These are phyloP conservation scores for Callopanchax toddi DNA, from an alignment of 2,113 vertebrate species.

Conservation along the genomic window DNA sequence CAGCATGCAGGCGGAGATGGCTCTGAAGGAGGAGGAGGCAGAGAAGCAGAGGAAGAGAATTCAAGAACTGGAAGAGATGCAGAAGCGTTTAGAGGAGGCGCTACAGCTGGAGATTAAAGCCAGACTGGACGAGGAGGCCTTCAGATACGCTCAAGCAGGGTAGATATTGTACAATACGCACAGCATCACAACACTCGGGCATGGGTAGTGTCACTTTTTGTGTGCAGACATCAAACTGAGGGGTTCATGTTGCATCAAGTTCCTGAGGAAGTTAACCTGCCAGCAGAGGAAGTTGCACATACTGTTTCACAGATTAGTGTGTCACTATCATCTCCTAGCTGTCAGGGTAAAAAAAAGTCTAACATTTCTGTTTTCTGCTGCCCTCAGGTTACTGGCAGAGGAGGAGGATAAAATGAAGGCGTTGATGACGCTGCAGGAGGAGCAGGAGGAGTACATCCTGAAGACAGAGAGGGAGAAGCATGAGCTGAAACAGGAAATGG, in stretches of 20 bases:
- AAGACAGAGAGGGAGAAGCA: constrained; percentile 91
- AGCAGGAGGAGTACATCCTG: constrained; percentile 92
- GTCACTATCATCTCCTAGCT: not conserved
- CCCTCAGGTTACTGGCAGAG: constrained; percentile 86
- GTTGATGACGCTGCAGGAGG: constrained; percentile 89
- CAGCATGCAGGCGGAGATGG: constrained; percentile 95
- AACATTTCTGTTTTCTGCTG: not conserved
- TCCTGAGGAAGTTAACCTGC: constrained; percentile 73
- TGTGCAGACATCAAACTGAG: constrained; percentile 10
- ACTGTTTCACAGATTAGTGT: constrained; percentile 10
- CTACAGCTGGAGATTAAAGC: constrained; percentile 93
- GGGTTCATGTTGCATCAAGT: constrained; percentile 43
- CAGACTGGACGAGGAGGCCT: constrained; percentile 86
- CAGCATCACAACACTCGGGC: not conserved
- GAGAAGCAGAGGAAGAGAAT: constrained; percentile 90
- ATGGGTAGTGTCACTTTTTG: not conserved
- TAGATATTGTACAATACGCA: constrained; percentile 52
- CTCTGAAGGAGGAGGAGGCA: constrained; percentile 89
- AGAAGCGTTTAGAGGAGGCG: constrained; percentile 89
- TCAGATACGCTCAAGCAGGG: constrained; percentile 91
- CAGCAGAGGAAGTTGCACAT: constrained; percentile 63
- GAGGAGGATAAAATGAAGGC: constrained; percentile 94
- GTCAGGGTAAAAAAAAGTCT: not conserved
- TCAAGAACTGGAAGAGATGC: constrained; percentile 92
- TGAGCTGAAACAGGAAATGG: constrained; percentile 94